A percentile compares a stretch with the other conserved stretches of the same genome.
These are phyloP conservation scores for Epicampocera succincta DNA, from an alignment of 2,888 invertebrate genomes.

Conservation along the genomic window DNA sequence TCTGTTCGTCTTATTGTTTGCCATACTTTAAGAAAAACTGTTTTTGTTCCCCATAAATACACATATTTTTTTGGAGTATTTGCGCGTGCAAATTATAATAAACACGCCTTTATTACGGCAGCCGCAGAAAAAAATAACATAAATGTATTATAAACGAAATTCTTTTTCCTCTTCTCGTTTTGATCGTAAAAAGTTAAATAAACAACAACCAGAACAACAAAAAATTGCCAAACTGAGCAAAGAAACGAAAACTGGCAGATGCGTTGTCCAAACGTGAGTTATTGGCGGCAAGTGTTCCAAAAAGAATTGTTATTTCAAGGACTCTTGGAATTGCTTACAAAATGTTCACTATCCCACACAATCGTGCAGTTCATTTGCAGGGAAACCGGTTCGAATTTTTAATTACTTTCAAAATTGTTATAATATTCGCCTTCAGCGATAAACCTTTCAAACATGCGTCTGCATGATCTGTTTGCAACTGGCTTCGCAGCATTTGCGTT, in stretches of 20 bases:
- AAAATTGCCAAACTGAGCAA: slow-evolving; percentile 61
- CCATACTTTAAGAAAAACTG: slow-evolving; percentile 43
- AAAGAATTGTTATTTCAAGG: too few species aligned
- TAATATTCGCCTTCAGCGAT: too few species aligned
- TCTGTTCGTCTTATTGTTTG: slow-evolving; percentile 43
- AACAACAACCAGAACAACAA: slow-evolving; percentile 32
- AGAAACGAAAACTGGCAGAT: slow-evolving; percentile 1
- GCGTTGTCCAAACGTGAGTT: slow-evolving; percentile 11
- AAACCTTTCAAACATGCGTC: too few species aligned
- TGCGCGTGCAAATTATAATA: slow-evolving; percentile 69
- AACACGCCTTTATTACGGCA: slow-evolving; percentile 69
- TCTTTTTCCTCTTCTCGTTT: slow-evolving; percentile 15
- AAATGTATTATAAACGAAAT: slow-evolving; percentile 50
- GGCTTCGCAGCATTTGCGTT: too few species aligned
- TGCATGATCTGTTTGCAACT: too few species aligned
- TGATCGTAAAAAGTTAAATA: slow-evolving; percentile 40
- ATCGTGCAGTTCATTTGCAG: too few species aligned
- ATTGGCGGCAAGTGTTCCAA: too few species aligned
- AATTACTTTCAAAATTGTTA: too few species aligned
- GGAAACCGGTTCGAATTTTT: too few species aligned
- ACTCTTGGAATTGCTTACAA: too few species aligned
- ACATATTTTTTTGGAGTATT: slow-evolving; percentile 59
- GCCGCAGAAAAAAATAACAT: slow-evolving; percentile 50
- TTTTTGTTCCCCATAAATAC: slow-evolving; percentile 29
- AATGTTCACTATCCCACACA: too few species aligned